phyloP scores from a whole-genome alignment of 2,888 invertebrate genomes.

The Operophtera brumata region DNA sequence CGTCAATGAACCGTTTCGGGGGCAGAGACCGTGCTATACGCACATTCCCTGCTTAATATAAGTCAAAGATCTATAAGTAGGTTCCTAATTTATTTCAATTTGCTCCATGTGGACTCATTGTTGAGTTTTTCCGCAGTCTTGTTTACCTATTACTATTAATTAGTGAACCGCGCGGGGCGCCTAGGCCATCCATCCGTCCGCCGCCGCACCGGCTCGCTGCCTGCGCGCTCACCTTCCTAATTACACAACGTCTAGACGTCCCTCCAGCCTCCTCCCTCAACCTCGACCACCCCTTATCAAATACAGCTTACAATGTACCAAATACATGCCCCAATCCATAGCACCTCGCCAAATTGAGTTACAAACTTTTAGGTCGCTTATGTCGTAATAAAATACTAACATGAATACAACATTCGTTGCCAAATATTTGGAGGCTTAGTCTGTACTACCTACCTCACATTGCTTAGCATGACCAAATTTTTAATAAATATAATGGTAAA shows the following conservation, averaged over 20 bases:
- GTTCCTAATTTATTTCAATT: slow-evolving; percentile 24
- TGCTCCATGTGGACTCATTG: slow-evolving; percentile 1
- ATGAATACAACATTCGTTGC: slow-evolving; percentile 3
- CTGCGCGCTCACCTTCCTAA: slow-evolving; percentile 76
- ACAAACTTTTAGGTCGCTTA: slow-evolving; percentile 21
- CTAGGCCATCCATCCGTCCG: slow-evolving; percentile 44
- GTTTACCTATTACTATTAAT: slow-evolving; percentile 46
- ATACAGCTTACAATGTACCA: slow-evolving; percentile 47
- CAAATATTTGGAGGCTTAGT: neutral
- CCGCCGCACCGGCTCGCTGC: slow-evolving; percentile 45
- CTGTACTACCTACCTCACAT: neutral
- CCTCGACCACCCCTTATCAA: slow-evolving; percentile 50
- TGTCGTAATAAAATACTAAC: slow-evolving; percentile 8
- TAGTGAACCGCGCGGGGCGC: slow-evolving; percentile 54
- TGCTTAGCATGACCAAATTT: too few species aligned
- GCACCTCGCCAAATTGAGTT: slow-evolving; percentile 25
- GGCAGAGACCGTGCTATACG: slow-evolving; percentile 36
- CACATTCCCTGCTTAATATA: slow-evolving; percentile 14
- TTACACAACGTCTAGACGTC: slow-evolving; percentile 75
- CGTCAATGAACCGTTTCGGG: slow-evolving; percentile 57
- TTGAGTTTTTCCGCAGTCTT: slow-evolving; percentile 29
- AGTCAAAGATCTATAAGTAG: slow-evolving; percentile 8
- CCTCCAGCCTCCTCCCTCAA: slow-evolving; percentile 56
- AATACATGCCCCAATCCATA: slow-evolving; percentile 29
- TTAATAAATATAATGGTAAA: too few species aligned